These are phyloP conservation scores for Microcebus lehilahytsara DNA, from an alignment of 2,113 vertebrate genomes.

Conservation along the genomic window DNA sequence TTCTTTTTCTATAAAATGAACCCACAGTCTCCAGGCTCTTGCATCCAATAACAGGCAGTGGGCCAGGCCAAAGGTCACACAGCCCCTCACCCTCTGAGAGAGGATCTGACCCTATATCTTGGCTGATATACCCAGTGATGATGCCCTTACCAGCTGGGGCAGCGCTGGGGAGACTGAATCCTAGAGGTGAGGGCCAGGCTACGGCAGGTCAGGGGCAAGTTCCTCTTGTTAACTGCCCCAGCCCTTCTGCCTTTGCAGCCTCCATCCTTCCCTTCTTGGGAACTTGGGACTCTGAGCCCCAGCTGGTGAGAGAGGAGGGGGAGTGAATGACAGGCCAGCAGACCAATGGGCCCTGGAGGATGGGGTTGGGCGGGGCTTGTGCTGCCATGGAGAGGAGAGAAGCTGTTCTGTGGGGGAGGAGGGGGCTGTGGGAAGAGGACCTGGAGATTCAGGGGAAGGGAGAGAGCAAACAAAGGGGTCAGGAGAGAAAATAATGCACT, in stretches of 20 bases:
- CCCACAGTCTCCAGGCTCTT: not conserved
- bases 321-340: constrained; percentile 50
- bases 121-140: not conserved
- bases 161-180: not conserved
- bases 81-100: not conserved
- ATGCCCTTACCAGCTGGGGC: not conserved
- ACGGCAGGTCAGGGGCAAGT: not conserved
- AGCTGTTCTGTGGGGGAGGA: constrained; percentile 68
- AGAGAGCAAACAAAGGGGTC: constrained; percentile 76
- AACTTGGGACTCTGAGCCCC: constrained; percentile 55
- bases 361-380: constrained; percentile 59
- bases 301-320: constrained; percentile 69
- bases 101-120: not conserved
- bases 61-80: not conserved
- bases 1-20: not conserved
- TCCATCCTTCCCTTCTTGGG: constrained; percentile 55
- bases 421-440: constrained; percentile 65
- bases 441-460: constrained; percentile 74
- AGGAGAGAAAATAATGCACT: constrained; percentile 69
- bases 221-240: not conserved
- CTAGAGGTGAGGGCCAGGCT: not conserved
- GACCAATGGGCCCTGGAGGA: constrained; percentile 64
- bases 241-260: not conserved
- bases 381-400: constrained; percentile 73
- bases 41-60: not conserved